Conservation (phyloP, 37 sponge, comb jelly and placozoan genomes). For the Agelas oroides region DNA sequence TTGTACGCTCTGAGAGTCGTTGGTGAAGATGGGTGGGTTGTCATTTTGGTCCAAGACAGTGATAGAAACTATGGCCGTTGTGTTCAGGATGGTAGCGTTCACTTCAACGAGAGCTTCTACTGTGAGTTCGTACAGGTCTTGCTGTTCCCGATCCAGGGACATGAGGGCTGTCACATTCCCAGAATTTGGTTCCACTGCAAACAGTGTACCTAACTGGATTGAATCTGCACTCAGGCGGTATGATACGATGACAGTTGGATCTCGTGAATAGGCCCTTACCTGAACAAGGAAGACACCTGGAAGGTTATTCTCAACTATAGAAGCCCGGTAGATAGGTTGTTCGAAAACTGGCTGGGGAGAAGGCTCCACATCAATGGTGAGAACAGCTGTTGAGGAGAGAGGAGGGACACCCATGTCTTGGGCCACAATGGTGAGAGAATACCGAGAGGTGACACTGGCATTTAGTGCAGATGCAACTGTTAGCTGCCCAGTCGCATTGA, state of each 20-base stretch:
- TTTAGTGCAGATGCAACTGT: slow-evolving; percentile 2
- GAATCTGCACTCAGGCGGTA: slow-evolving; percentile 2
- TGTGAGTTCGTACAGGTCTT: slow-evolving; percentile 7
- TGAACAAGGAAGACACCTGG: slow-evolving; percentile 40
- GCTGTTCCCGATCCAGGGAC: slow-evolving; percentile 53
- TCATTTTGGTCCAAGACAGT: slow-evolving; percentile 71
- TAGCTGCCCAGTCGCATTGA: slow-evolving; percentile 19
- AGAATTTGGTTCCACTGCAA: slow-evolving; percentile 30
- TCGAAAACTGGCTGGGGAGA: slow-evolving; percentile 57
- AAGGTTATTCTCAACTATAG: slow-evolving; percentile 57
- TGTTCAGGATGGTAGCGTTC: slow-evolving; percentile 22
- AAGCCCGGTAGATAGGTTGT: slow-evolving; percentile 16
- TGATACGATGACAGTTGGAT: slow-evolving; percentile 6
- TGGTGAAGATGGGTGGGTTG: slow-evolving; percentile 52
- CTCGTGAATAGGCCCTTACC: slow-evolving; percentile 33
- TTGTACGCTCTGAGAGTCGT: neutral
- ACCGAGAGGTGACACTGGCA: slow-evolving; percentile 1
- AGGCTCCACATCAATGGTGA: slow-evolving; percentile 40
- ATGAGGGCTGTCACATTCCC: slow-evolving; percentile 37
- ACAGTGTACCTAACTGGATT: neutral
- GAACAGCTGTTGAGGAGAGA: slow-evolving; percentile 32
- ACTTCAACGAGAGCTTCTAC: slow-evolving; percentile 17
- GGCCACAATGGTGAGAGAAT: slow-evolving; percentile 49
- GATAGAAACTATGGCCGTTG: slow-evolving; percentile 38
- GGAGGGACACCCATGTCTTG: slow-evolving; percentile 56